Evolutionary conservation across 2,888 invertebrate species (phyloP), one percentile per base, ranked within the genome.

Genomic region (Plemyria rubiginata): DNA sequence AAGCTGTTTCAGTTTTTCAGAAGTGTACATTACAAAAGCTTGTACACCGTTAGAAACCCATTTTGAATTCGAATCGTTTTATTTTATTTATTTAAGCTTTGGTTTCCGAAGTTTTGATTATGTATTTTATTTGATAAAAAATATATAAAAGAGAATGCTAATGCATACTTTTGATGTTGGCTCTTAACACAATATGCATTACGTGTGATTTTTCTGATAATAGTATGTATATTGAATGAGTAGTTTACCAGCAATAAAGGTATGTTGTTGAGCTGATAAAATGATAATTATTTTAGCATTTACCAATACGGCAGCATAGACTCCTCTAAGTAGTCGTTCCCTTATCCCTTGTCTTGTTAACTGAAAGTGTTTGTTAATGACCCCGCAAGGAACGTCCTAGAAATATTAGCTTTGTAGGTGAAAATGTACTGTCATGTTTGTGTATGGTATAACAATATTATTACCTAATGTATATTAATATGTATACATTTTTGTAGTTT

Each of bases 241-340:
- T 67, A 68, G 65, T 48, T 54, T 54, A 63, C 77, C 83, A 82
- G 80, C 84, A 87, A 76, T 79, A 74, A 88, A 87, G 80, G 90
- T 89, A 83, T 86, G 90, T 87, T 76, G 71, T 82, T 82, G 79
- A 85, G 85, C 81, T 70, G 70, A 77, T 78, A 83, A 87, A 86
- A 79, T 77, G 70, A 77, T 78, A 81, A 84, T 81, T 79, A 81
- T 78, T 80, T 84, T 91, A 90, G 90, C 92, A 92, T 92, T 92
- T 92, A 92, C 92, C 92, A 92, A 92, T 88, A 90, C 86, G 92
- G 91, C 92, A 91, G 92, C 90, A 88, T 91, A 50, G 84, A 79
- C 78, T 65, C 56, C 78, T 74, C 70, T 77, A 62, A 66, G 82
- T 88, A 89, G 88, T 75, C 69, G 67, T 73, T 83, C 83, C 72